These are phyloP conservation scores for Hoplias malabaricus DNA, from an alignment of 2,113 vertebrate genomes.

Conservation along the genomic window DNA sequence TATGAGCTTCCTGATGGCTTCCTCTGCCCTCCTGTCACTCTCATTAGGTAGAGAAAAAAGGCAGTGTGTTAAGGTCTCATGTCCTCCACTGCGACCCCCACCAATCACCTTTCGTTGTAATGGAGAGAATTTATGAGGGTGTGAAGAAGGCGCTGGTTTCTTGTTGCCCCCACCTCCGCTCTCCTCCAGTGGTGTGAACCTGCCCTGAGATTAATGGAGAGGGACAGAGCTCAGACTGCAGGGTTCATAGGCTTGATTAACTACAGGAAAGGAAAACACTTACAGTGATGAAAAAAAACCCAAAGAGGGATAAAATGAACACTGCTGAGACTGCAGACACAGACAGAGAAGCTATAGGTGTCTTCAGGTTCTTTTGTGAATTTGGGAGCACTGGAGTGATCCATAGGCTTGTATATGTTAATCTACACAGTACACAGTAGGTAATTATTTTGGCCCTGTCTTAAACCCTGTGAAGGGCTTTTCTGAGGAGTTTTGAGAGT, in stretches of 20 bases:
- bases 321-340: background rate
- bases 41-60: conserved; percentile 18
- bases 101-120: background rate
- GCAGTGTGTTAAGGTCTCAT: background rate
- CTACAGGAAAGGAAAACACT: background rate
- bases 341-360: background rate
- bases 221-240: background rate
- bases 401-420: no score
- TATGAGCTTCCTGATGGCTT: conserved; percentile 14
- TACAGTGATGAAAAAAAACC: background rate
- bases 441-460: background rate
- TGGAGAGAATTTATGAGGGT: conserved; percentile 45
- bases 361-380: background rate
- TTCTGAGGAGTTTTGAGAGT: background rate
- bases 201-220: conserved; percentile 23
- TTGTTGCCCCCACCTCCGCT: background rate
- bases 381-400: background rate
- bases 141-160: conserved; percentile 40
- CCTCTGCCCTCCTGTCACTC: background rate
- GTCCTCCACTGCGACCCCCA: background rate
- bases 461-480: background rate
- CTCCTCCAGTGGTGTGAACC: background rate
- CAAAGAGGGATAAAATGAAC: background rate
- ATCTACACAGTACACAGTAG: no score
- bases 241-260: background rate